These are phyloP conservation scores for Valencia hispanica DNA, from an alignment of 2,797 vertebrate species.

Conservation along the genomic window DNA sequence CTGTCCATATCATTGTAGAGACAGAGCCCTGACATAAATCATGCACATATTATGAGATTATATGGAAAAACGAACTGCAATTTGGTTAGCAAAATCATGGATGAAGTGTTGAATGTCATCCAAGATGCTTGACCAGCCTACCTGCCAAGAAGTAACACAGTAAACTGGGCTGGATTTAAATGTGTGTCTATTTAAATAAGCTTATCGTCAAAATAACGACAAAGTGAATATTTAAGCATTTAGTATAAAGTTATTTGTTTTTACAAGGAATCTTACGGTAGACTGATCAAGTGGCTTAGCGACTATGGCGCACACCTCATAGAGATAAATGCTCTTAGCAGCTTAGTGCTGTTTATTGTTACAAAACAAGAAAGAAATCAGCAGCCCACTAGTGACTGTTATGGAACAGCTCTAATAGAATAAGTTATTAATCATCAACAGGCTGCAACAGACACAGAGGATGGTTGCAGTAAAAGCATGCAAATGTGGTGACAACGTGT, in stretches of 20 bases:
- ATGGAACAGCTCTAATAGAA: neutral
- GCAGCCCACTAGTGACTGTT: neutral
- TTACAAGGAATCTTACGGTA: neutral
- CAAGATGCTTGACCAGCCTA: neutral
- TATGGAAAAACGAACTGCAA: neutral
- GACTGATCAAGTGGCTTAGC: neutral
- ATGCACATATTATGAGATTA: neutral
- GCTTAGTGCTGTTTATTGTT: constrained; percentile 5
- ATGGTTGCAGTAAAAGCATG: constrained; percentile 7
- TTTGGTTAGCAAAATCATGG: neutral
- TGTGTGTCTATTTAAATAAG: neutral
- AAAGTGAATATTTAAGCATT: neutral
- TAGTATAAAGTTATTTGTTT: neutral
- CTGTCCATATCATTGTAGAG: neutral
- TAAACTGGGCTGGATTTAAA: neutral
- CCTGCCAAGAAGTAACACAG: neutral
- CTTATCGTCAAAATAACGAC: neutral
- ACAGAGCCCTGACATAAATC: neutral
- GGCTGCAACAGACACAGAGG: constrained; percentile 14
- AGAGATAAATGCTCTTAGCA: constrained; percentile 12
- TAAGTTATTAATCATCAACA: constrained; percentile 6
- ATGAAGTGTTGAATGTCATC: neutral
- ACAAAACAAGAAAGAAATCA: neutral
- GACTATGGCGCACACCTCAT: constrained; percentile 1
- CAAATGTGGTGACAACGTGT: constrained; percentile 51